Evolutionary conservation across 2,797 vertebrate genomes (phyloP), one percentile per base, ranked within the genome.

Genomic region (Alosa sapidissima): DNA sequence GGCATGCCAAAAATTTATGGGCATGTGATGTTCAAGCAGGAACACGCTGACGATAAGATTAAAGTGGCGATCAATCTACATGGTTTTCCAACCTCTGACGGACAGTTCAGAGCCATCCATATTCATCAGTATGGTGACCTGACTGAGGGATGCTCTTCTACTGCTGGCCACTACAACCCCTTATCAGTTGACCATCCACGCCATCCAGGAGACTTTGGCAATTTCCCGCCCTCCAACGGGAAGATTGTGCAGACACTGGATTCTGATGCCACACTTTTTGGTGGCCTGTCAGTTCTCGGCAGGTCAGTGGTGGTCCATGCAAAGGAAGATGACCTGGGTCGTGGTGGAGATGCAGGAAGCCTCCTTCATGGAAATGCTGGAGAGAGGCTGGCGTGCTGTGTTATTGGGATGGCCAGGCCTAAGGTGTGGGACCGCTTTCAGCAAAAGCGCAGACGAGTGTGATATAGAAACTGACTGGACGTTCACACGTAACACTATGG

Each of bases 201-300:
- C 0, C 98, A 99, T 88, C 97, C 97, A 0, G 98, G 98, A 58
- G 98, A 99, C 92, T 98, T 99, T 8, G 97, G 97, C n/a, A 98
- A 99, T 94, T 98, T 98, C 87, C 48, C 55, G 0, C 88, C 96
- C n/a, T 92, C 91, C 55, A 89, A 95, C 3, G 97, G 96, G 60
- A 95, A 92, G 89, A 94, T 99, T 85, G 89, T 82, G 65, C 90
- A 88, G 21, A 21, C 87, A 82, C 87, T 93, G 10, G 0, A 90
- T 0, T 92, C 92, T 0, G 68, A 93, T 84, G 96, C 97, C 8
- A 96, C 95, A 0, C 90, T 99, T 81, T 94, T 94, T 81, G 96
- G 96, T 21, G 91, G 88, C 0, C 72, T 93, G 78, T 96, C 97
- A 1, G 91, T 96, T 82, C 81, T 97, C 3, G 97, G 98, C 62